Evolutionary conservation across 2,113 vertebrate genomes (phyloP), one percentile per base, ranked within the genome.

Genomic region (Scomber japonicus): DNA sequence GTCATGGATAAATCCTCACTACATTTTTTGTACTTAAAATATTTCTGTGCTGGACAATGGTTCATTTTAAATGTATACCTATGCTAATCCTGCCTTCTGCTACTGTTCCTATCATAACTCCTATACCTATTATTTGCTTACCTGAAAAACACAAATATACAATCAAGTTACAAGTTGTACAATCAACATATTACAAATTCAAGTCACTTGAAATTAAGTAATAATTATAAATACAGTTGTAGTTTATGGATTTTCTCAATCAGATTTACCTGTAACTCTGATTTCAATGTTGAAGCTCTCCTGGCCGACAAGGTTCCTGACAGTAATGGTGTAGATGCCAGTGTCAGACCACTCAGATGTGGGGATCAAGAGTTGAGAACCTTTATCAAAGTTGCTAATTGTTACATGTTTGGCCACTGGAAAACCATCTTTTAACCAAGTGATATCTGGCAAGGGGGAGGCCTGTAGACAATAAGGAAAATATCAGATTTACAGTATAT

Each of bases 371-470:
- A 99, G 90, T 73, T 95, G 96, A n/a, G 94, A 95, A 45, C 93
- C 90, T 64, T 93, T 95, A 2, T 95, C 94, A 64, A 92, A 81
- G 16, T 93, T 95, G 17, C 87, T 94, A n/a, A 94, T 72, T 0
- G 91, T 94, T 1, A 94, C 95, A 57, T 89, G 92, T 80, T 86
- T 93, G 48, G 93, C 16, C 70, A 97, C 77, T 7, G 95, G 91
- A 50, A 91, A 57, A 9, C 95, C 94, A 8, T 97, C 96, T 87
- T 97, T 99, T 0, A 95, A 48, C 97, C 97, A 98, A 61, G 72
- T 90, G 78, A 97, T 92, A n/a, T 95, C 94, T 0, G 96, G 96
- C 68, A 94, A 61, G 3, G 97, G 97, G 14, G 92, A 94, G 0
- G 95, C 97, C 97, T 98, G 78, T 53, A 45, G 15, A 71, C 14